Conservation (phyloP, 2,113 vertebrate genomes). For the Pomatorhinus ruficollis region DNA sequence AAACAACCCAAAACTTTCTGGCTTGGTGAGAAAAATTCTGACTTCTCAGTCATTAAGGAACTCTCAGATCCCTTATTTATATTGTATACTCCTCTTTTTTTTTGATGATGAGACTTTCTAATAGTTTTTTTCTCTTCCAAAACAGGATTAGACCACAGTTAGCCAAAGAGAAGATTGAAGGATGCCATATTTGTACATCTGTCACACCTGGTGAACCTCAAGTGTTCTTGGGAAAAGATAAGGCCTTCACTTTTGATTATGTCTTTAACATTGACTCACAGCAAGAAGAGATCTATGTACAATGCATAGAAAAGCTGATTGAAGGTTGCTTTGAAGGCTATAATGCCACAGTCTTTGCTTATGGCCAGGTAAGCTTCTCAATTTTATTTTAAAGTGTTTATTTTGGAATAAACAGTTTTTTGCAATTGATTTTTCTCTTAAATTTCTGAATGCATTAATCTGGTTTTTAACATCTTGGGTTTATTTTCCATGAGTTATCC, state of each 20-base stretch:
- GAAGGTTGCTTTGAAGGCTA: slow-evolving; percentile 98
- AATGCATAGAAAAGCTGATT: slow-evolving; percentile 92
- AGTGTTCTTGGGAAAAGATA: slow-evolving; percentile 96
- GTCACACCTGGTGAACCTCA: slow-evolving; percentile 94
- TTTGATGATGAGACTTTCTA: not conserved
- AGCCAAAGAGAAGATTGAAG: slow-evolving; percentile 96
- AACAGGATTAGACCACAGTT: slow-evolving; percentile 94
- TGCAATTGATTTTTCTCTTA: not conserved
- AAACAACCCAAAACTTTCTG: not conserved
- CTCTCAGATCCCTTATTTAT: not conserved
- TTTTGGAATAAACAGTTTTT: not conserved
- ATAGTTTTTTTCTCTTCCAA: slow-evolving; percentile 11
- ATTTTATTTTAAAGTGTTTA: not conserved
- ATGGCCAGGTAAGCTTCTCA: slow-evolving; percentile 86
- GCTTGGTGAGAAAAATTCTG: not conserved
- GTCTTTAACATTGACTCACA: slow-evolving; percentile 91
- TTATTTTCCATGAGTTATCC: not conserved
- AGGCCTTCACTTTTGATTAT: slow-evolving; percentile 95
- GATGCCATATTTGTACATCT: slow-evolving; percentile 96
- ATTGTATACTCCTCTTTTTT: not conserved
- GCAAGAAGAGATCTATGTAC: slow-evolving; percentile 87
- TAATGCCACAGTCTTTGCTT: slow-evolving; percentile 97
- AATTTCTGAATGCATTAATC: not conserved
- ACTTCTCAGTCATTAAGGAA: not conserved
- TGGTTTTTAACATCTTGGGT: not conserved